A percentile compares a stretch with the other conserved stretches of the same genome.
Evolutionary conservation across 2,888 invertebrate species (phyloP).

Genomic region (Tridacna gigas): DNA sequence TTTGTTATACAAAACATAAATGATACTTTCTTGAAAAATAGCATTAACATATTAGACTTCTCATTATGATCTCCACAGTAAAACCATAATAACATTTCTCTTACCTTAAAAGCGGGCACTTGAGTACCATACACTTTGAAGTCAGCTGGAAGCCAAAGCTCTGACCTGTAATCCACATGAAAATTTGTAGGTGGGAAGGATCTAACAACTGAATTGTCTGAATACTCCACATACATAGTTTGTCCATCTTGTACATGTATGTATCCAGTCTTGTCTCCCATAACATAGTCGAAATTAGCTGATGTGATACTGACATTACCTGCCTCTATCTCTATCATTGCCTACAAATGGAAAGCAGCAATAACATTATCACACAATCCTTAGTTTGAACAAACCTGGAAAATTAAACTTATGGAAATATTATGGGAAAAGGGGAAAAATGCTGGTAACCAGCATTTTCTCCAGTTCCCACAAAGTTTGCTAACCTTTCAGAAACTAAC

Average conservation of each 20-base stretch:
- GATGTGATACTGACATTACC: slow-evolving; percentile 49
- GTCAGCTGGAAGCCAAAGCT: slow-evolving; percentile 69
- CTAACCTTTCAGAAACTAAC: too few relatives aligned
- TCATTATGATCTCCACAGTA: too few relatives aligned
- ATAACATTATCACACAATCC: too few relatives aligned
- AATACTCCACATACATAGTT: slow-evolving; percentile 69
- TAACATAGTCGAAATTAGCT: slow-evolving; percentile 66
- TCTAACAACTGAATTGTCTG: slow-evolving; percentile 54
- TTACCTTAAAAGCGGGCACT: slow-evolving; percentile 65
- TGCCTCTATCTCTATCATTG: slow-evolving; percentile 66
- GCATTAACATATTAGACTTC: too few relatives aligned
- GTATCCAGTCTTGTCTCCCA: slow-evolving; percentile 72
- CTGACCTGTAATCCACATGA: slow-evolving; percentile 64
- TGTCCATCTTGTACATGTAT: slow-evolving; percentile 66
- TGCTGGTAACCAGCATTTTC: too few relatives aligned
- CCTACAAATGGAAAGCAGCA: slow-evolving; percentile 51
- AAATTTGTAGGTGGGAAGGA: slow-evolving; percentile 75
- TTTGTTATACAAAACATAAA: too few relatives aligned
- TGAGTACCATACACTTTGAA: slow-evolving; percentile 68
- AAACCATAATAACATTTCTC: too few relatives aligned
- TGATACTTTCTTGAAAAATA: too few relatives aligned
- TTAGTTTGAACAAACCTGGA: too few relatives aligned
- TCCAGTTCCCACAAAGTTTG: too few relatives aligned
- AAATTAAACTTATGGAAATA: too few relatives aligned
- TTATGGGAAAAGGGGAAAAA: too few relatives aligned